Evolutionary conservation across 2,113 vertebrate species (phyloP).

Genomic region (Rhadina sibilatrix): DNA sequence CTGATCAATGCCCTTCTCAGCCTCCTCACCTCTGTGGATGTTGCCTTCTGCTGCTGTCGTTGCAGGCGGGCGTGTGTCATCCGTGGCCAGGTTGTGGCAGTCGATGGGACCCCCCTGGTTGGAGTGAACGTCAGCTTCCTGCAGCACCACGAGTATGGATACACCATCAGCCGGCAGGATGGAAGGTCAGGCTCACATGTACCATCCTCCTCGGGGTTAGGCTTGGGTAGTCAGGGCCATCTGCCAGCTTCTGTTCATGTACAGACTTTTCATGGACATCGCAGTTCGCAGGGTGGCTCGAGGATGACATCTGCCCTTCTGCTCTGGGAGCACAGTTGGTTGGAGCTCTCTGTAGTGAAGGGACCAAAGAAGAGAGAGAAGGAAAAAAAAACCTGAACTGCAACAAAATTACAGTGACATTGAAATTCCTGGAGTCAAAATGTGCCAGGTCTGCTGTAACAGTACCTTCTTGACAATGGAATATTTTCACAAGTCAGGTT

Average conservation of each 20-base stretch:
- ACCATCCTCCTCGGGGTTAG: not conserved
- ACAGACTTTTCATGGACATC: not conserved
- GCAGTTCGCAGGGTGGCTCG: not conserved
- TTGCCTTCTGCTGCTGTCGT: not conserved
- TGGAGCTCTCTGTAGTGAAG: not conserved
- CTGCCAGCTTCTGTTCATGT: not conserved
- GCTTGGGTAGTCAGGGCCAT: not conserved
- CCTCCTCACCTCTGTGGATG: not conserved
- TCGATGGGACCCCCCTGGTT: conserved; percentile 91
- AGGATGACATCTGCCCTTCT: not conserved
- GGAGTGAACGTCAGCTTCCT: conserved; percentile 97
- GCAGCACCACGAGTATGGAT: conserved; percentile 91
- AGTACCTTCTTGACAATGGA: not conserved
- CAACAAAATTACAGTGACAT: not conserved
- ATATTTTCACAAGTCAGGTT: not conserved
- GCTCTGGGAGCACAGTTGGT: not conserved
- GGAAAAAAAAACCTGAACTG: not conserved
- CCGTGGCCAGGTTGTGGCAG: conserved; percentile 86
- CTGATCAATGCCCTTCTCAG: not conserved
- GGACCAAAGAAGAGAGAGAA: not conserved
- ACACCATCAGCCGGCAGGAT: conserved; percentile 94
- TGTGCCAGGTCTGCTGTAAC: not conserved
- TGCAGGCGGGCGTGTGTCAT: conserved; percentile 89
- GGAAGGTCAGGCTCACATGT: conserved; percentile 80
- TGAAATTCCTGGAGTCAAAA: not conserved